Conservation (phyloP, 2,888 invertebrate species). For the Dynastes maya region DNA sequence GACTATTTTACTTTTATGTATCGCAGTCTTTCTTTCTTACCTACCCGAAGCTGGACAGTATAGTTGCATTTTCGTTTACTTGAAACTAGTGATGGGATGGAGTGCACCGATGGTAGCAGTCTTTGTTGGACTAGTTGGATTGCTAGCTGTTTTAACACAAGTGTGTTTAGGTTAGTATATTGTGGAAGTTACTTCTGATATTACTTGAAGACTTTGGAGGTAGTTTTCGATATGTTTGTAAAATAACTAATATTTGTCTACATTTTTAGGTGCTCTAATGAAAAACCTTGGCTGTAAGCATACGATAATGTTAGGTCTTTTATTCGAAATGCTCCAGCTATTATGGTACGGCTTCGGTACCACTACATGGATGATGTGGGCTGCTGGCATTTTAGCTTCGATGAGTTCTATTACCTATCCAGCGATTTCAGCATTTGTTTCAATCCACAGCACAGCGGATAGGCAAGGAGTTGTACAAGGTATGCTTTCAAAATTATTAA, state of each 20-base stretch:
- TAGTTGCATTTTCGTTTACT: constrained; percentile 99
- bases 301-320: constrained; percentile 96
- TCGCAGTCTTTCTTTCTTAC: constrained; percentile 97
- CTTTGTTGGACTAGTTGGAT: constrained; percentile 97
- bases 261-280: constrained; percentile 69
- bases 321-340: constrained; percentile 97
- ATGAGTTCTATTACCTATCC: constrained; percentile 98
- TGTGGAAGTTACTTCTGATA: no score
- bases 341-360: constrained; percentile 98
- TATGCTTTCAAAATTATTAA: constrained; percentile 45
- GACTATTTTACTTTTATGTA: constrained; percentile 96
- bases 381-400: constrained; percentile 96
- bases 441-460: constrained; percentile 97
- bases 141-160: constrained; percentile 96
- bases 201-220: no score
- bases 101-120: constrained; percentile 95
- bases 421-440: constrained; percentile 98
- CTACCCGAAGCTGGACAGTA: constrained; percentile 99
- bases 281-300: constrained; percentile 93
- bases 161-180: constrained; percentile 78
- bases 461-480: constrained; percentile 84
- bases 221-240: not conserved
- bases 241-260: not conserved
- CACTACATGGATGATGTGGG: constrained; percentile 99
- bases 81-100: constrained; percentile 97